Conservation (phyloP, 1,140 invertebrate genomes). For the Drosophila quadrilineata region DNA sequence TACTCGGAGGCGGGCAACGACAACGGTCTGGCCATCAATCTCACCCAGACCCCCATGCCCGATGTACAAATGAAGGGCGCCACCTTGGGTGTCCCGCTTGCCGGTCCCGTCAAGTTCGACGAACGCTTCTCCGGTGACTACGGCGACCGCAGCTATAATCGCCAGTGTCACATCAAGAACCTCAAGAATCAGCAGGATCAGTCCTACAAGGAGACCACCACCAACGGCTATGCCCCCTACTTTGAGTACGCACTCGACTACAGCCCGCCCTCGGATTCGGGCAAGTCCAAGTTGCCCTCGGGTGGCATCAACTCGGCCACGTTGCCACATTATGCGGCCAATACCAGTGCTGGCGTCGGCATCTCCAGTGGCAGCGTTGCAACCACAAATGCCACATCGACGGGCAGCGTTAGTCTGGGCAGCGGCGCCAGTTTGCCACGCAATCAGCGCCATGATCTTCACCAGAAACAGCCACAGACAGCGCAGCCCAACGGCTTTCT, state of each 20-base stretch:
- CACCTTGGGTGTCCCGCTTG: conserved; percentile 85
- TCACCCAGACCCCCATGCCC: conserved; percentile 66
- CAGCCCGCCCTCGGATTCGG: conserved; percentile 85
- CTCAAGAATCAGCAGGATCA: conserved; percentile 80
- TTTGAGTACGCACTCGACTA: conserved; percentile 93
- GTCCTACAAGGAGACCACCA: conserved; percentile 84
- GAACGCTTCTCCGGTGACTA: conserved; percentile 93
- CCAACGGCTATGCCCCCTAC: conserved; percentile 94
- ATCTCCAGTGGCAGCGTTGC: conserved; percentile 3
- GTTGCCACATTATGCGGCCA: conserved; percentile 63
- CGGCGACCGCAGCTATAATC: conserved; percentile 67
- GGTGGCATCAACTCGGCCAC: conserved; percentile 71
- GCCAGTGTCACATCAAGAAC: conserved; percentile 68
- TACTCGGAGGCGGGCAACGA: conserved; percentile 82
- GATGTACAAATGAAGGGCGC: conserved; percentile 81
- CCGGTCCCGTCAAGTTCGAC: conserved; percentile 89
- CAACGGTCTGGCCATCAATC: conserved; percentile 69
- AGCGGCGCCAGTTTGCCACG: conserved; percentile 68
- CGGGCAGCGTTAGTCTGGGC: conserved; percentile 7
- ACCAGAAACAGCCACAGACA: conserved; percentile 46
- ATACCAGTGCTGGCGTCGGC: conserved; percentile 1
- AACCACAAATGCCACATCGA: not conserved
- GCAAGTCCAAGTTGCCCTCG: conserved; percentile 38
- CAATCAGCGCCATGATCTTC: conserved; percentile 68
- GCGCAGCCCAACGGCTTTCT: conserved; percentile 71